Evolutionary conservation across 1,140 invertebrate genomes (phyloP).

Genomic region (Papilio glaucus): DNA sequence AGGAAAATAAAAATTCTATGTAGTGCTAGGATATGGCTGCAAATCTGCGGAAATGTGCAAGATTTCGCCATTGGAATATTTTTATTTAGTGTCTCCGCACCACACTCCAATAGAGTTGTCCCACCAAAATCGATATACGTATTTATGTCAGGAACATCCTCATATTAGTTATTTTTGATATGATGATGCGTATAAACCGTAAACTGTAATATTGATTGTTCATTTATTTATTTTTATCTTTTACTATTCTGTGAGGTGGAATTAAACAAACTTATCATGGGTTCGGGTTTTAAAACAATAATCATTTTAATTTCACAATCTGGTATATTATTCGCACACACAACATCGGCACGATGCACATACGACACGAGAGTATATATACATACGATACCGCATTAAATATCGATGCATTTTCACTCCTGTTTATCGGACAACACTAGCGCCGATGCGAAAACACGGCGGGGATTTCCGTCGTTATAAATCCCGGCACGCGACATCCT

Average conservation of each 20-base stretch:
- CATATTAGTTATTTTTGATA: no score
- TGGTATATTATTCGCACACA: neutral
- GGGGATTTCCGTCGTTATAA: slow-evolving; percentile 69
- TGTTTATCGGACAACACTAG: slow-evolving; percentile 35
- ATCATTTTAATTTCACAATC: neutral
- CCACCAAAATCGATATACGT: neutral
- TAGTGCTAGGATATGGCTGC: slow-evolving; percentile 16
- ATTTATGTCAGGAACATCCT: neutral
- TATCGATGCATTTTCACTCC: slow-evolving; percentile 6
- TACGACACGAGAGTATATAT: neutral
- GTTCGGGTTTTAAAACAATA: neutral
- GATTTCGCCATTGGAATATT: slow-evolving; percentile 34
- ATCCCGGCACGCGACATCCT: slow-evolving; percentile 62
- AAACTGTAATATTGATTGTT: neutral
- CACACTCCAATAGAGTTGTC: neutral
- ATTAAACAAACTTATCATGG: no score
- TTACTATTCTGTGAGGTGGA: no score
- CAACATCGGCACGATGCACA: neutral
- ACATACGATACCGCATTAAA: slow-evolving; percentile 5
- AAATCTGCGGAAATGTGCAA: slow-evolving; percentile 37
- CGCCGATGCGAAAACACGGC: slow-evolving; percentile 64
- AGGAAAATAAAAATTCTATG: slow-evolving; percentile 32
- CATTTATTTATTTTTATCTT: no score
- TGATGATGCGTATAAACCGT: no score
- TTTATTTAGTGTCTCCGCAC: slow-evolving; percentile 29